These are phyloP conservation scores for Girardinus metallicus DNA, from an alignment of 2,797 vertebrate species.

Conservation along the genomic window DNA sequence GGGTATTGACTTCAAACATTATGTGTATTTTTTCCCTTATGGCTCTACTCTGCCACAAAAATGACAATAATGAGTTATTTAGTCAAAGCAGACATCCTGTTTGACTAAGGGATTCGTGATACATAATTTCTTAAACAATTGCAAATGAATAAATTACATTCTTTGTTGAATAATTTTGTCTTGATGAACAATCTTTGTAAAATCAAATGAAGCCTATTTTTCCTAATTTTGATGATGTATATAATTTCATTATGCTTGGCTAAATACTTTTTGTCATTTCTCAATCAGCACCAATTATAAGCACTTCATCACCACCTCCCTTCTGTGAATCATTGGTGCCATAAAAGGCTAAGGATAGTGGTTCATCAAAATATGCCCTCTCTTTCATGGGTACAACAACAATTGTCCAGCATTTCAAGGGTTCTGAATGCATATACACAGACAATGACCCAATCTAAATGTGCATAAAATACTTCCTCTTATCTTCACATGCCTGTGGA, in stretches of 20 bases:
- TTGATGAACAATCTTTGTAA: slow-evolving; percentile 52
- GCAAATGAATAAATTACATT: slow-evolving; percentile 29
- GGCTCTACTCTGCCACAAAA: slow-evolving; percentile 17
- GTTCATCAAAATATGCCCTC: slow-evolving; percentile 46
- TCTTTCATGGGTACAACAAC: slow-evolving; percentile 26
- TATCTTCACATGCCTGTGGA: slow-evolving; percentile 52
- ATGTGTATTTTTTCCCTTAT: slow-evolving; percentile 20
- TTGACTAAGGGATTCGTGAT: slow-evolving; percentile 20
- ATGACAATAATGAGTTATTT: slow-evolving; percentile 28
- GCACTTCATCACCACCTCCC: slow-evolving; percentile 66
- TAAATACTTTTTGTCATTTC: slow-evolving; percentile 61
- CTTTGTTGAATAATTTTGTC: slow-evolving; percentile 53
- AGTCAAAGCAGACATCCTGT: slow-evolving; percentile 19
- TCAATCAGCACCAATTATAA: slow-evolving; percentile 76
- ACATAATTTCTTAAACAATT: slow-evolving; percentile 21
- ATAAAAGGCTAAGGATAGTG: slow-evolving; percentile 53
- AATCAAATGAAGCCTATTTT: slow-evolving; percentile 65
- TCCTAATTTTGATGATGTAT: slow-evolving; percentile 62
- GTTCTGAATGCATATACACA: slow-evolving; percentile 59
- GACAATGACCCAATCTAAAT: slow-evolving; percentile 39
- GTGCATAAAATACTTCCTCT: slow-evolving; percentile 44
- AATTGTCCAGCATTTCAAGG: slow-evolving; percentile 55
- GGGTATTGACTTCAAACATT: slow-evolving; percentile 11
- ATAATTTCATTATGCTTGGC: slow-evolving; percentile 72
- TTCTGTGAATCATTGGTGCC: slow-evolving; percentile 62